Conservation (phyloP, 1,140 invertebrate genomes). For the Lasioglossum albipes region DNA sequence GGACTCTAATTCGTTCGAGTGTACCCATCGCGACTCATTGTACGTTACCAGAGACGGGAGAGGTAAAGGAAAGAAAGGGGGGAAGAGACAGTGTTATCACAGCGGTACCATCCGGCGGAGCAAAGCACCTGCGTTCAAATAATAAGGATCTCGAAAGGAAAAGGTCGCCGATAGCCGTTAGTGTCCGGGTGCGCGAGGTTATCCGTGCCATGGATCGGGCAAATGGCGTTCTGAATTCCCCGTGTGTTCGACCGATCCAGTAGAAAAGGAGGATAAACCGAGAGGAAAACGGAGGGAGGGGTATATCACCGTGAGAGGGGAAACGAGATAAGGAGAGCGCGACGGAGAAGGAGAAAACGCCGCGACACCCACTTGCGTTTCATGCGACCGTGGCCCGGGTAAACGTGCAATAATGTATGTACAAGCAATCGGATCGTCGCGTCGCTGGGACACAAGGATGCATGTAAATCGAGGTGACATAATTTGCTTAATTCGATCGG, state of each 20-base stretch:
- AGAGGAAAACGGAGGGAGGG: slow-evolving; percentile 5
- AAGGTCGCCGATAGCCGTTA: slow-evolving; percentile 49
- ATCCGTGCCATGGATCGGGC: slow-evolving; percentile 65
- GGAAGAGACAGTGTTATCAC: slow-evolving; percentile 11
- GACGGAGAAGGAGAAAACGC: slow-evolving; percentile 20
- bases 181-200: slow-evolving; percentile 71
- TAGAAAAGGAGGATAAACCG: slow-evolving; percentile 40
- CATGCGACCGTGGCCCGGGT: slow-evolving; percentile 54
- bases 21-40: slow-evolving; percentile 16
- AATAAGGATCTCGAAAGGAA: slow-evolving; percentile 58
- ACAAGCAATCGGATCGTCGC: slow-evolving; percentile 47
- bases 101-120: slow-evolving; percentile 38
- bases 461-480: slow-evolving; percentile 50
- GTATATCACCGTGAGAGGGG: not conserved
- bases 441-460: slow-evolving; percentile 24
- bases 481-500: slow-evolving; percentile 47
- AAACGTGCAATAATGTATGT: slow-evolving; percentile 38
- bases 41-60: not conserved
- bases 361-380: slow-evolving; percentile 55
- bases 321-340: slow-evolving; percentile 9
- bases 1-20: slow-evolving; percentile 25
- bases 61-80: too few species aligned
- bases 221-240: slow-evolving; percentile 67
- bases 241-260: slow-evolving; percentile 40
- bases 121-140: slow-evolving; percentile 57